phyloP scores from a whole-genome alignment of 2,888 invertebrate genomes.

The Heliconius erato region DNA sequence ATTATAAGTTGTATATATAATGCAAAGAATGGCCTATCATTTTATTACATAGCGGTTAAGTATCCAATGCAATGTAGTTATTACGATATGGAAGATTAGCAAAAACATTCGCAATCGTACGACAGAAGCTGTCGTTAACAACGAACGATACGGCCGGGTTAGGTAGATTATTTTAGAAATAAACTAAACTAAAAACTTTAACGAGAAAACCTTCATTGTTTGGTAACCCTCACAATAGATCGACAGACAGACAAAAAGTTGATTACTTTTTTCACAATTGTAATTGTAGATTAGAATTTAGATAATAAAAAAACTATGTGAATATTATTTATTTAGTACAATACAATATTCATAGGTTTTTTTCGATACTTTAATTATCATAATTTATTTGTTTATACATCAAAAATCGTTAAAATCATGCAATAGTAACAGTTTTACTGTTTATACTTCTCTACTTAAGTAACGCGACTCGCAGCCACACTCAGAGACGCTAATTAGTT shows the following conservation, averaged over 20 bases:
- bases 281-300: background rate
- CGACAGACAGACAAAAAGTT: slow-evolving; percentile 8
- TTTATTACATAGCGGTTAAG: slow-evolving; percentile 25
- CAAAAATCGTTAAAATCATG: background rate
- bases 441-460: background rate
- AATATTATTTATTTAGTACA: background rate
- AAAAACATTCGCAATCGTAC: slow-evolving; percentile 13
- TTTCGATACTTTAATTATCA: background rate
- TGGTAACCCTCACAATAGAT: slow-evolving; percentile 15
- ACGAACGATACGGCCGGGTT: slow-evolving; percentile 10
- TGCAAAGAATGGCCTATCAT: background rate
- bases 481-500: background rate
- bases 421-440: background rate
- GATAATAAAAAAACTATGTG: background rate
- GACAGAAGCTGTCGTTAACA: slow-evolving; percentile 3
- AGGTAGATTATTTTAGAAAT: slow-evolving; percentile 7
- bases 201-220: slow-evolving; percentile 16
- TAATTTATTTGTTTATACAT: too few relatives aligned
- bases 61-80: slow-evolving; percentile 25
- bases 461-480: background rate
- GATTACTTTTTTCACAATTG: slow-evolving; percentile 16
- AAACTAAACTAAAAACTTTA: slow-evolving; percentile 17
- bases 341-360: background rate
- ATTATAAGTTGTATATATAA: too few relatives aligned
- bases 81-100: slow-evolving; percentile 24